These are phyloP conservation scores for Sapayoa aenigma DNA, from an alignment of 2,113 vertebrate species.

Conservation along the genomic window DNA sequence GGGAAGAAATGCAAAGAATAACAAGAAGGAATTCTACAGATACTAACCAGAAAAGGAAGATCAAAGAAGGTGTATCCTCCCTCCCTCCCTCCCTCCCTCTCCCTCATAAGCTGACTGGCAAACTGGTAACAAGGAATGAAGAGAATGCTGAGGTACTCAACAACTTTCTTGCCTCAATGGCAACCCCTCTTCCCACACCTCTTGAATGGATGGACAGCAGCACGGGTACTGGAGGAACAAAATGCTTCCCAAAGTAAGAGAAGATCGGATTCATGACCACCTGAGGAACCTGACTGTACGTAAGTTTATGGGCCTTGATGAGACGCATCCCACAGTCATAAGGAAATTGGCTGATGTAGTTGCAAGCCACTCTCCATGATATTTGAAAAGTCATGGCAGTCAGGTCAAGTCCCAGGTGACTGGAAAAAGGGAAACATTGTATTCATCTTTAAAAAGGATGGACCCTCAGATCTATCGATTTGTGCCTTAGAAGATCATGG, in stretches of 20 bases:
- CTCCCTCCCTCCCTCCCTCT: neutral
- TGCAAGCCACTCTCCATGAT: neutral
- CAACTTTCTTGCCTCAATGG: too few relatives aligned
- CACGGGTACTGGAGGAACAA: neutral
- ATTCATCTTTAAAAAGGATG: neutral
- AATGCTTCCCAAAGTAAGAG: neutral
- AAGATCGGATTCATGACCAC: neutral
- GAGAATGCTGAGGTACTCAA: too few relatives aligned
- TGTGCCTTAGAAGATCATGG: neutral
- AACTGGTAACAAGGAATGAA: too few relatives aligned
- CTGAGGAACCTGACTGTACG: neutral
- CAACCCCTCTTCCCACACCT: too few relatives aligned
- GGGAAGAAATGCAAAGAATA: fast-evolving
- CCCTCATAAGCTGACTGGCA: neutral
- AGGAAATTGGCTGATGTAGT: neutral
- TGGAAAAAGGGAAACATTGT: neutral
- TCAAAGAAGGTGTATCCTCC: neutral
- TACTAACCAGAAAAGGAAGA: neutral
- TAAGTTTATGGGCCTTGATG: neutral
- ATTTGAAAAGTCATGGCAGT: neutral
- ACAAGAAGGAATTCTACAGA: neutral
- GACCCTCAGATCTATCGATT: neutral
- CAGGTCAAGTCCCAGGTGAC: neutral
- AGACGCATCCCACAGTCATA: neutral
- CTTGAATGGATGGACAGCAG: too few relatives aligned